Evolutionary conservation across 2,113 vertebrate species (phyloP).

Genomic region (Hemibagrus wyckioides): DNA sequence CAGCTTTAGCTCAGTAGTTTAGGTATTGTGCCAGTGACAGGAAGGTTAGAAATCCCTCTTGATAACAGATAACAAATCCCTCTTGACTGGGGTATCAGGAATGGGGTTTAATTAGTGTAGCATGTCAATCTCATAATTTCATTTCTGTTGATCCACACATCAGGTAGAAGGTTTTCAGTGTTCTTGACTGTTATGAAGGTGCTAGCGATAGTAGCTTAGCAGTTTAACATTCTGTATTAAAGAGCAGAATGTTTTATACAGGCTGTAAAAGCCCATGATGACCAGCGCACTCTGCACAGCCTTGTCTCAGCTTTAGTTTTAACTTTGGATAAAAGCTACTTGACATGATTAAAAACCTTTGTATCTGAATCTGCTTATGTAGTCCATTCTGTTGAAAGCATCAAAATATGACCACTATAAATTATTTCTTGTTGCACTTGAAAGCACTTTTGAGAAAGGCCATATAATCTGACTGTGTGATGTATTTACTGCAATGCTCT

Average conservation of each 20-base stretch:
- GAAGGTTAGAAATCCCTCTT: neutral
- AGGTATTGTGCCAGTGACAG: neutral
- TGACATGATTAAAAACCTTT: neutral
- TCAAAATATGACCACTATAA: neutral
- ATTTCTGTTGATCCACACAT: neutral
- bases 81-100: neutral
- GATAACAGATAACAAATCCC: too few species aligned
- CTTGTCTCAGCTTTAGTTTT: neutral
- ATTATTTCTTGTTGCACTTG: neutral
- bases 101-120: neutral
- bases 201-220: neutral
- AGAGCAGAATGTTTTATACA: neutral
- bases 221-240: neutral
- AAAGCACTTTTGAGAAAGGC: neutral
- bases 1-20: neutral
- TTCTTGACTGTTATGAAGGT: neutral
- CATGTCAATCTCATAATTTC: neutral
- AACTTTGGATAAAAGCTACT: neutral
- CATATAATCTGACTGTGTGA: neutral
- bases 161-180: neutral
- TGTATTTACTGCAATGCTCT: slow-evolving; percentile 1
- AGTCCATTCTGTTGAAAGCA: neutral
- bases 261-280: neutral
- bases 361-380: neutral
- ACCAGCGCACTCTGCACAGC: neutral